Conservation (phyloP, 2,113 vertebrate genomes). For the Takifugu bimaculatus region DNA sequence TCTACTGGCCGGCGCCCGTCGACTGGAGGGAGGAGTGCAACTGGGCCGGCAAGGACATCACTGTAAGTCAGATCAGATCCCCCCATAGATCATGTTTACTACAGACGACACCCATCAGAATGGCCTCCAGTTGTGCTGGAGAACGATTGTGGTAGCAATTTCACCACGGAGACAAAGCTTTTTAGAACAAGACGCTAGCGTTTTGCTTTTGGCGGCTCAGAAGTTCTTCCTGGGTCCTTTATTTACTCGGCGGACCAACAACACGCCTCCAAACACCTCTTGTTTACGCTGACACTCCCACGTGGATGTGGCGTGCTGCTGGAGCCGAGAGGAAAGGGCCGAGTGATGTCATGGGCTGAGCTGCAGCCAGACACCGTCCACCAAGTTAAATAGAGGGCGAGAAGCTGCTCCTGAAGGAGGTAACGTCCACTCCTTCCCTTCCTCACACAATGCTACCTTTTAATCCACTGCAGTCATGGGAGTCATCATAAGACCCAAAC, state of each 20-base stretch:
- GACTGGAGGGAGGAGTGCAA: constrained; percentile 98
- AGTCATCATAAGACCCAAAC: constrained; percentile 50
- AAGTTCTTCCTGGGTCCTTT: too few species aligned
- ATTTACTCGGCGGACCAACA: too few species aligned
- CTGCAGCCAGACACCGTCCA: not conserved
- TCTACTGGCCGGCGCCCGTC: constrained; percentile 93
- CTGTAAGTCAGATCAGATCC: constrained; percentile 75
- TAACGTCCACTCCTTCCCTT: constrained; percentile 26
- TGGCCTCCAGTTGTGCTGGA: not conserved
- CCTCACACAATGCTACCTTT: constrained; percentile 54
- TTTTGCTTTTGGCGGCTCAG: too few species aligned
- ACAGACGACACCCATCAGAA: too few species aligned
- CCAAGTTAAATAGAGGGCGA: constrained; percentile 7
- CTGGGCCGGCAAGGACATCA: constrained; percentile 97
- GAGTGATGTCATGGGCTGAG: not conserved
- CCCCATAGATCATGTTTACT: not conserved
- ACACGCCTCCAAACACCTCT: too few species aligned
- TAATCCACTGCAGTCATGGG: constrained; percentile 58
- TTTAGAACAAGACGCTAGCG: too few species aligned
- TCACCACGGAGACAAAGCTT: too few species aligned
- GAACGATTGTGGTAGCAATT: too few species aligned
- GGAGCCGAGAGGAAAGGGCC: too few species aligned
- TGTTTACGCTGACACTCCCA: too few species aligned
- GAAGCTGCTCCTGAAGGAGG: constrained; percentile 22
- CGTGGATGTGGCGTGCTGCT: too few species aligned